Evolutionary conservation across 2,888 invertebrate species (phyloP).

Genomic region (Lumbricus terrestris): DNA sequence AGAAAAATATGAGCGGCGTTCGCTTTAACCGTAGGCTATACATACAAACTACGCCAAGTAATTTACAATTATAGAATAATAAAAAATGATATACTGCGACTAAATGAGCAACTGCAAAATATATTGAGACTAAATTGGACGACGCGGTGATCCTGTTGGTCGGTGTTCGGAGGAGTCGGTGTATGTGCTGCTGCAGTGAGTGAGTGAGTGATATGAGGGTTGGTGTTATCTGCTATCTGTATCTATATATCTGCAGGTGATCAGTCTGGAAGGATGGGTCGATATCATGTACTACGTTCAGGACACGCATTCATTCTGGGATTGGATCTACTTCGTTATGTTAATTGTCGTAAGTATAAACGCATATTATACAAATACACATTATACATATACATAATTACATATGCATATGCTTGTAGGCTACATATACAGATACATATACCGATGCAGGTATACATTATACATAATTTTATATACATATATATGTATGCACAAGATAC

Average conservation of each 20-base stretch:
- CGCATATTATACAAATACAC: background rate
- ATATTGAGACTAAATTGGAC: no score
- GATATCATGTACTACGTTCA: slow-evolving; percentile 99
- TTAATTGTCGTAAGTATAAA: slow-evolving; percentile 92
- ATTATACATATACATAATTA: no score
- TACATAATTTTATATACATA: background rate
- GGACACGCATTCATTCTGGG: slow-evolving; percentile 99
- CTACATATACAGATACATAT: background rate
- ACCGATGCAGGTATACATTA: background rate
- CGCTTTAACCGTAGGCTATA: no score
- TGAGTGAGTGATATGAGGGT: background rate
- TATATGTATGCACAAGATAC: background rate
- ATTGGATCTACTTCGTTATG: slow-evolving; percentile 99
- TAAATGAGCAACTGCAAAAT: no score
- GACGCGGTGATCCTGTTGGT: background rate
- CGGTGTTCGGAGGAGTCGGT: background rate
- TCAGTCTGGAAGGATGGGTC: slow-evolving; percentile 98
- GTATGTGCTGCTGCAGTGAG: no score
- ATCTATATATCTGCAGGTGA: slow-evolving; percentile 80
- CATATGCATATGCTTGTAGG: background rate
- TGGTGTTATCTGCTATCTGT: slow-evolving; percentile 19
- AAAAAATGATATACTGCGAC: background rate
- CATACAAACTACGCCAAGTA: background rate
- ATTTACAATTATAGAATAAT: background rate
- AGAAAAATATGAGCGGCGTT: no score